Evolutionary conservation across 2,113 vertebrate genomes (phyloP).

Genomic region (Hemiscyllium ocellatum): DNA sequence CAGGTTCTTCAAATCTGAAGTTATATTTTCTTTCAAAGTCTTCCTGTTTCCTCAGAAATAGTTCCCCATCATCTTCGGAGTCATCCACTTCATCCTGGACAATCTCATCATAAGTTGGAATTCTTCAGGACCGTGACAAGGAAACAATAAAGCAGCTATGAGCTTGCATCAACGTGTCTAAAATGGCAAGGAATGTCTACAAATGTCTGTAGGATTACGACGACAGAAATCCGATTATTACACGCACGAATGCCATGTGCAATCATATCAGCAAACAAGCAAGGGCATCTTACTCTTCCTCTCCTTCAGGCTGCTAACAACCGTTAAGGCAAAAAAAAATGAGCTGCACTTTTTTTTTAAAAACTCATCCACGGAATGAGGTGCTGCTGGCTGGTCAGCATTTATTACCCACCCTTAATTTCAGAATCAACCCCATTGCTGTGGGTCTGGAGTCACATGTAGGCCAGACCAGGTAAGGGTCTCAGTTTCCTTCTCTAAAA

Average conservation of each 20-base stretch:
- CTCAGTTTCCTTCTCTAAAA: too few relatives aligned
- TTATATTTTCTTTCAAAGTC: constrained; percentile 81
- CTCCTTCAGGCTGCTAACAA: not conserved
- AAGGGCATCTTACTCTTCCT: not conserved
- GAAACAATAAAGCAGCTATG: not conserved
- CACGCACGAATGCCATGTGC: not conserved
- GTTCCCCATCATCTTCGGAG: constrained; percentile 77
- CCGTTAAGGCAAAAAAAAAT: not conserved
- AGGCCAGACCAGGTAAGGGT: too few relatives aligned
- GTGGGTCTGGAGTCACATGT: too few relatives aligned
- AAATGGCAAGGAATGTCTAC: not conserved
- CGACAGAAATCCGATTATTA: not conserved
- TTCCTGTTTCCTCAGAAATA: constrained; percentile 75
- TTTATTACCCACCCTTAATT: too few relatives aligned
- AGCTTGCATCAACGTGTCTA: not conserved
- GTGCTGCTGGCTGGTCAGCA: too few relatives aligned
- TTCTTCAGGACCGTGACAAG: constrained; percentile 47
- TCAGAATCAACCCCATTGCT: too few relatives aligned
- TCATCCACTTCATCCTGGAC: constrained; percentile 65
- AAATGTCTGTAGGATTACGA: not conserved
- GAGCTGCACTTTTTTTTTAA: too few relatives aligned
- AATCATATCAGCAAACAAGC: not conserved
- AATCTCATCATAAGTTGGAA: constrained; percentile 56
- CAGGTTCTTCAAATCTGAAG: constrained; percentile 84
- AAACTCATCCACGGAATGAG: too few relatives aligned